Conservation (phyloP, 2,888 invertebrate species). For the Parascotia fuliginaria region DNA sequence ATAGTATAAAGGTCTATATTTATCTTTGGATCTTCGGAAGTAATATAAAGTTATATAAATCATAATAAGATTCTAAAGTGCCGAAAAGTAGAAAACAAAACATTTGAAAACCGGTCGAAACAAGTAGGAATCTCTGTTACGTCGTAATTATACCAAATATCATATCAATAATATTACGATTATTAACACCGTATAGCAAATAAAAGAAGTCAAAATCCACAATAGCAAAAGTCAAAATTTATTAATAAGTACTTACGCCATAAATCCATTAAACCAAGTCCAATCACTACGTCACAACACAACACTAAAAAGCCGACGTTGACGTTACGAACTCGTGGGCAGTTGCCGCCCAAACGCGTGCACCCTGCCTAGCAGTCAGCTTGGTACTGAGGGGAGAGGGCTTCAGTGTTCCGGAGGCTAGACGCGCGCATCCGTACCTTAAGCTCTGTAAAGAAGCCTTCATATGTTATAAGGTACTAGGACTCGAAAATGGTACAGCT, state of each 20-base stretch:
- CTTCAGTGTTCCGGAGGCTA: slow-evolving; percentile 61
- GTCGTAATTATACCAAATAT: too few relatives aligned
- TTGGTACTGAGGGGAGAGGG: slow-evolving; percentile 76
- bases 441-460: slow-evolving; percentile 57
- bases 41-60: too few relatives aligned
- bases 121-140: too few relatives aligned
- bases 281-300: slow-evolving; percentile 58
- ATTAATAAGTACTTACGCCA: slow-evolving; percentile 48
- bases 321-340: slow-evolving; percentile 46
- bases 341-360: slow-evolving; percentile 65
- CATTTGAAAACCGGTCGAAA: too few relatives aligned
- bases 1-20: too few relatives aligned
- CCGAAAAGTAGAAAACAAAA: too few relatives aligned
- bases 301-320: slow-evolving; percentile 36
- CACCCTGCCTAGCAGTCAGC: slow-evolving; percentile 53
- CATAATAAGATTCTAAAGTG: too few relatives aligned
- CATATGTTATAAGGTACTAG: slow-evolving; percentile 68
- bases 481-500: slow-evolving; percentile 45
- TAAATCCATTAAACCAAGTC: slow-evolving; percentile 57
- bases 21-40: too few relatives aligned
- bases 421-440: slow-evolving; percentile 81
- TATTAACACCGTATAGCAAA: too few relatives aligned
- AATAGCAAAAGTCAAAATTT: too few relatives aligned
- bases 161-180: too few relatives aligned
- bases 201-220: too few relatives aligned